Evolutionary conservation across 1,140 invertebrate genomes (phyloP), one percentile per base, ranked within the genome.

Genomic region (Lepidotrigona ventralis): DNA sequence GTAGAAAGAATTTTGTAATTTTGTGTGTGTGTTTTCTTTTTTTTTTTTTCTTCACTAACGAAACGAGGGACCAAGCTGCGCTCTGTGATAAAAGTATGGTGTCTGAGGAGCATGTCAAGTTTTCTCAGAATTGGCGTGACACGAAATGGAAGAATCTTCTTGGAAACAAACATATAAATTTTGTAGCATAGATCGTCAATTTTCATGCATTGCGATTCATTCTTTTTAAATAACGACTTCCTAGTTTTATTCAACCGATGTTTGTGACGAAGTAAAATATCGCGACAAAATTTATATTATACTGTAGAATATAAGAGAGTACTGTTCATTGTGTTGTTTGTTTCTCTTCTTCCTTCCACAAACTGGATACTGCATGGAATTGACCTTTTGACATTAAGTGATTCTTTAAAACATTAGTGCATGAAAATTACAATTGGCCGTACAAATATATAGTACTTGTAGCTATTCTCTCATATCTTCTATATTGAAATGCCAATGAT

Each of bases 301-400:
- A 63, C 39, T 63, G n/a, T 76, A 46, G 73, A 76, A 76, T 76
- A 76, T 63, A 76, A 76, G 63, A 21, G 56, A 60, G n/a, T 76
- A 76, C 23, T 33, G 46, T 76, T 11, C 23, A 76, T 63, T 63
- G 56, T 51, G 73, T 76, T 76, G 73, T 76, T 76, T 76, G 73
- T 76, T 76, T 76, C 73, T 78, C 63, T 78, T 78, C 21, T 54
- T 68, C 76, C 64, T 78, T 78, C 8, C 64, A 66, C 63, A 39
- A 54, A 53, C 64, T 78, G 51, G 63, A 53, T 33, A 33, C 54
- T 78, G 76, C 76, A 78, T 78, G 76, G 26, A 53, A 68, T 3
- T 68, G 53, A 19, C 14, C 54, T 33, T 70, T 33, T 70, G 23
- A 70, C 26, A 54, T 5, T 58, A 15, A 64, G n/a, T 23, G 26